Evolutionary conservation across 2,797 vertebrate genomes (phyloP).

Genomic region (Protosalanx chinensis): DNA sequence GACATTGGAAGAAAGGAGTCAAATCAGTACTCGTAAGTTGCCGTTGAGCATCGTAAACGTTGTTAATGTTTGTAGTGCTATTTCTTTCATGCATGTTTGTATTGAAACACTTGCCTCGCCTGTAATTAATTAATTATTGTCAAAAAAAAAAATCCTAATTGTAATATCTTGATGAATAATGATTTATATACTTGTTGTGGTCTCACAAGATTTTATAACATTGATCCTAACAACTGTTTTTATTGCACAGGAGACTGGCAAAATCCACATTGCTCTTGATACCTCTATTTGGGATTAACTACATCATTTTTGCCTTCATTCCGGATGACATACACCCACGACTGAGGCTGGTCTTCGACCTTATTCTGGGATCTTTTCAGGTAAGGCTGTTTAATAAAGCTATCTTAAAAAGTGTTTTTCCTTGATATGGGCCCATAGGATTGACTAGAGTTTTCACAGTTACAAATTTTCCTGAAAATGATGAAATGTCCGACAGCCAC

Average conservation of each 20-base stretch:
- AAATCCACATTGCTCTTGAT: constrained; percentile 96
- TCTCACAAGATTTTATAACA: not conserved
- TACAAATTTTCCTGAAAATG: constrained; percentile 16
- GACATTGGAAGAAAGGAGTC: constrained; percentile 88
- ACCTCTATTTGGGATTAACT: constrained; percentile 95
- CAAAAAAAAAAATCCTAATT: not conserved
- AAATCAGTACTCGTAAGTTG: constrained; percentile 89
- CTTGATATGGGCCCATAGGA: constrained; percentile 10
- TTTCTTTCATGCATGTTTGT: constrained; percentile 11
- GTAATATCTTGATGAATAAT: too few species aligned
- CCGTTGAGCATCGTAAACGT: not conserved
- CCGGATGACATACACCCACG: constrained; percentile 78
- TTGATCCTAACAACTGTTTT: constrained; percentile 15
- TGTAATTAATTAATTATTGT: too few species aligned
- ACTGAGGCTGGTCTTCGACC: constrained; percentile 88
- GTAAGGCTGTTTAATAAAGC: constrained; percentile 62
- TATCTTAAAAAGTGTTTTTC: not conserved
- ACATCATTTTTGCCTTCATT: constrained; percentile 90
- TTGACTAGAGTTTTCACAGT: not conserved
- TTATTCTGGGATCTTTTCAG: constrained; percentile 94
- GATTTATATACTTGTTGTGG: not conserved
- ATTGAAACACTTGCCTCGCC: not conserved
- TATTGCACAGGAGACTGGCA: constrained; percentile 82
- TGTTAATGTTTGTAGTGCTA: constrained; percentile 1
- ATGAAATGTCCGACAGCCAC: constrained; percentile 30